Evolutionary conservation across 2,888 invertebrate genomes (phyloP).

Genomic region (Fabriciana adippe): DNA sequence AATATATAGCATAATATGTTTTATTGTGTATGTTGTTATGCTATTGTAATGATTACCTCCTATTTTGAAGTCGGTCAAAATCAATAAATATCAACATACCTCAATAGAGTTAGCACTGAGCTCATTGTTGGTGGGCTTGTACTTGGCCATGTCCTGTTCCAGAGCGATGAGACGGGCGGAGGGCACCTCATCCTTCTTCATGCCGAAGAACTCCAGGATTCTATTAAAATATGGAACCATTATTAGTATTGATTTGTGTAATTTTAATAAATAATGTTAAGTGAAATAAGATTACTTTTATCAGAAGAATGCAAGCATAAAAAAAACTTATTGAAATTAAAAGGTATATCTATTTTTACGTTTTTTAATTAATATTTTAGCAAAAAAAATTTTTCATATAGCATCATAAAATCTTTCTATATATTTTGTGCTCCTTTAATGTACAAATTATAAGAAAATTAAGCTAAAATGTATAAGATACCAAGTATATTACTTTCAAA

Average conservation of each 20-base stretch:
- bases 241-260: not conserved
- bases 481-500: not conserved
- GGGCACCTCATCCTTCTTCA: conserved; percentile 96
- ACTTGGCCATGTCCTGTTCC: conserved; percentile 98
- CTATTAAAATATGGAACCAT: conserved; percentile 62
- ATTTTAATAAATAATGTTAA: not conserved
- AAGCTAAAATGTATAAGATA: too few species aligned
- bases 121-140: conserved; percentile 92
- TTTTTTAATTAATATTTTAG: too few species aligned
- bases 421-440: too few species aligned
- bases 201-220: conserved; percentile 99
- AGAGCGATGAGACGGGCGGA: conserved; percentile 95
- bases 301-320: too few species aligned
- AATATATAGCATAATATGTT: too few species aligned
- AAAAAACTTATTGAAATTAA: too few species aligned
- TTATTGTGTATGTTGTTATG: not conserved
- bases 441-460: too few species aligned
- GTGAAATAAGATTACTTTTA: too few species aligned
- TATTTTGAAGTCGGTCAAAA: not conserved
- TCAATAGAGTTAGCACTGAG: conserved; percentile 86
- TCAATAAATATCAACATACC: conserved; percentile 50
- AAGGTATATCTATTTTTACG: too few species aligned
- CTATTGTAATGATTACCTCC: not conserved
- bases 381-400: too few species aligned
- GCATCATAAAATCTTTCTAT: too few species aligned